These are phyloP conservation scores for Stenchaetothrips biformis DNA, from an alignment of 2,888 invertebrate species.

Conservation along the genomic window DNA sequence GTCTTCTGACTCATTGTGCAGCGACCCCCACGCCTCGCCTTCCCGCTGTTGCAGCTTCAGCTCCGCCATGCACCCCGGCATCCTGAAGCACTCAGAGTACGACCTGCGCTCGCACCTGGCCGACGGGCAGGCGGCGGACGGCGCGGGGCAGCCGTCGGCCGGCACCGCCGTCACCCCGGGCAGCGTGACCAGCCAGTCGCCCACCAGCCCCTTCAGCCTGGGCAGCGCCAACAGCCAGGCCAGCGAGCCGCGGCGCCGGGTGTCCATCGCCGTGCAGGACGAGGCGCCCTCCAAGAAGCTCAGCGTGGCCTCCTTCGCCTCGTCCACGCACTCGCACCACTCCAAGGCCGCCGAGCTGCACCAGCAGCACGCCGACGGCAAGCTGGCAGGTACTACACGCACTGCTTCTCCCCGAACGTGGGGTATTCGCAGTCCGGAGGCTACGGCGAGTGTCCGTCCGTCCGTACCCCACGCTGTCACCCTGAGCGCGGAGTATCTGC, in stretches of 20 bases:
- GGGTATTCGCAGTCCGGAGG: no score
- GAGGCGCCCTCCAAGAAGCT: background rate
- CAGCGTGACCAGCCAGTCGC: background rate
- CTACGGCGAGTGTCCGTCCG: no score
- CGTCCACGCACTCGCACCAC: background rate
- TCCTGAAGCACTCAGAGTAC: constrained; percentile 13
- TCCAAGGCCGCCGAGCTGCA: background rate
- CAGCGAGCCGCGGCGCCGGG: background rate
- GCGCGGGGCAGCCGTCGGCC: background rate
- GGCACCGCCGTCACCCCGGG: background rate
- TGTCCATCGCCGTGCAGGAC: constrained; percentile 2
- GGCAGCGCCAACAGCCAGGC: background rate
- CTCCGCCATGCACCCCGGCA: constrained; percentile 2
- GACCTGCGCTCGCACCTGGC: background rate
- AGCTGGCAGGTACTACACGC: no score
- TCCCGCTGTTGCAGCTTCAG: background rate
- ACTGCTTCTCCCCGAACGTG: no score
- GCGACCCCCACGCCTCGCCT: background rate
- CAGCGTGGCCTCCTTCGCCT: background rate
- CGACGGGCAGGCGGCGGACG: background rate
- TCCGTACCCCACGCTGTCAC: no score
- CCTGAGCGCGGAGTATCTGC: no score
- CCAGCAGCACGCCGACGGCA: background rate
- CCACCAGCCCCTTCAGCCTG: background rate
- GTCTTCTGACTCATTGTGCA: no score